Conservation (phyloP, 2,113 vertebrate species). For the Numida meleagris region DNA sequence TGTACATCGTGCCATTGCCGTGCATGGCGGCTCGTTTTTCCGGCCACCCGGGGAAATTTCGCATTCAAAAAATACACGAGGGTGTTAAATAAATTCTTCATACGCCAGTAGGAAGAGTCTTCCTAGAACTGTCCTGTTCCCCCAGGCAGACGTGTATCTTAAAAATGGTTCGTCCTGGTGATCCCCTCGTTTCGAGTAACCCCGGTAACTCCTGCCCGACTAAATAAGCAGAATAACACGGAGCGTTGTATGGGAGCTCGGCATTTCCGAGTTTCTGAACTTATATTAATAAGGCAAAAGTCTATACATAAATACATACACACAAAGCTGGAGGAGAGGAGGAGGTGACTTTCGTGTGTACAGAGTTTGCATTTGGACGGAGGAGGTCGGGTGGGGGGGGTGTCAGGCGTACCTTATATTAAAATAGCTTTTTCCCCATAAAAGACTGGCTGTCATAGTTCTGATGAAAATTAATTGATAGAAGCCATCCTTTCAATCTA, state of each 20-base stretch:
- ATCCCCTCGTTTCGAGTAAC: not conserved
- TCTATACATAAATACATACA: not conserved
- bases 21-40: not conserved
- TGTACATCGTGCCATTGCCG: not conserved
- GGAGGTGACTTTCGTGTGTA: not conserved
- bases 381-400: not conserved
- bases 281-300: not conserved
- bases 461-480: conserved; percentile 68
- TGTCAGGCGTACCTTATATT: conserved; percentile 38
- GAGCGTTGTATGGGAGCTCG: not conserved
- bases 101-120: not conserved
- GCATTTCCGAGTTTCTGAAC: not conserved
- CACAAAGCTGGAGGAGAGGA: not conserved
- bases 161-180: not conserved
- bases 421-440: conserved; percentile 52
- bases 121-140: not conserved
- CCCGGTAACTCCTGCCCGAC: not conserved
- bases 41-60: not conserved
- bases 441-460: conserved; percentile 55
- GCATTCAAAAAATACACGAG: not conserved
- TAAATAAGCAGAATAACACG: not conserved
- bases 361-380: not conserved
- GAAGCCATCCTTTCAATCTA: conserved; percentile 46
- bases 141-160: not conserved
- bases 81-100: not conserved